Evolutionary conservation across 1,140 invertebrate species (phyloP).

Genomic region (Lepeophtheirus salmonis): DNA sequence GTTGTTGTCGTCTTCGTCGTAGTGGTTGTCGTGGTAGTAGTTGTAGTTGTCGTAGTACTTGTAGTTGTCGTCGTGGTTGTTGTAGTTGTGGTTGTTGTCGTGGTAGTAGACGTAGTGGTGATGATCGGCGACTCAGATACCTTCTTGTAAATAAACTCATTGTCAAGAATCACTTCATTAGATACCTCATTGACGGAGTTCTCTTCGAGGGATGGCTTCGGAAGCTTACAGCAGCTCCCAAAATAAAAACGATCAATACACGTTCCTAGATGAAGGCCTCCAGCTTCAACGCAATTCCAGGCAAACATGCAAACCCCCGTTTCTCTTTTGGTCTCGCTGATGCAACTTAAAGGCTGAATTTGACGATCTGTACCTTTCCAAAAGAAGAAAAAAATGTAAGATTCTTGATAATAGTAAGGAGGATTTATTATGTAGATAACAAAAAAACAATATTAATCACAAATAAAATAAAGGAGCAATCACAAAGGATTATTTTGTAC

Average conservation of each 20-base stretch:
- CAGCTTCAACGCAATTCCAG: constrained; percentile 70
- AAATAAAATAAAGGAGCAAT: too few species aligned
- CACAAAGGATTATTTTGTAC: too few species aligned
- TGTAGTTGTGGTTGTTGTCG: too few species aligned
- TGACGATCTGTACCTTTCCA: constrained; percentile 60
- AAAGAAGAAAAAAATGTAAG: constrained; percentile 27
- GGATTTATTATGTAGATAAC: too few species aligned
- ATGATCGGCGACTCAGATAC: neutral
- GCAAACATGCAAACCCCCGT: constrained; percentile 82
- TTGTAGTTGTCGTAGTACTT: too few species aligned
- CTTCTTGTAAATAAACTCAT: constrained; percentile 18
- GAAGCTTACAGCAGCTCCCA: constrained; percentile 51
- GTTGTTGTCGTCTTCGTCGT: too few species aligned
- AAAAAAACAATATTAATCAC: too few species aligned
- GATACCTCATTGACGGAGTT: neutral
- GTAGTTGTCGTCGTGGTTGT: too few species aligned
- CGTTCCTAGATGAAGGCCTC: constrained; percentile 69
- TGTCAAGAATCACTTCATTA: neutral
- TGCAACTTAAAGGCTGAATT: constrained; percentile 64
- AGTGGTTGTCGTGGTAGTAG: constrained; percentile 23
- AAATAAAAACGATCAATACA: constrained; percentile 78
- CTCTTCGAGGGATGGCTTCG: neutral
- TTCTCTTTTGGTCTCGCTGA: constrained; percentile 51
- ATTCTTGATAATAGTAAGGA: too few species aligned
- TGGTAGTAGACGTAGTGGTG: constrained; percentile 19